Conservation (phyloP, 2,888 invertebrate species). For the Notodonta dromedarius region DNA sequence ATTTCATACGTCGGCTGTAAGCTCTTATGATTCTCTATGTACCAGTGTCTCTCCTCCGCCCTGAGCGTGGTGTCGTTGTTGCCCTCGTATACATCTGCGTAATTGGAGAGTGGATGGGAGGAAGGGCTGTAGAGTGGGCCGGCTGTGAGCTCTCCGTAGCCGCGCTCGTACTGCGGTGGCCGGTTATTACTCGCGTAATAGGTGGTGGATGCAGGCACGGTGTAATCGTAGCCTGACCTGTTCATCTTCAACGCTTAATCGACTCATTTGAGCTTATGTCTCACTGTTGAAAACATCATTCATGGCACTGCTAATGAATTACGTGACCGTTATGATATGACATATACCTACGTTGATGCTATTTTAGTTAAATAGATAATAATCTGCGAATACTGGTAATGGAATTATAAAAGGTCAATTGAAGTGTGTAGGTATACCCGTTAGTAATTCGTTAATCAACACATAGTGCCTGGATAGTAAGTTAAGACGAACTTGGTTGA, state of each 20-base stretch:
- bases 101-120: conserved; percentile 76
- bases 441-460: conserved; percentile 26
- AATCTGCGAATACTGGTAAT: conserved; percentile 23
- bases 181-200: conserved; percentile 76
- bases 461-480: conserved; percentile 35
- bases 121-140: conserved; percentile 75
- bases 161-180: conserved; percentile 77
- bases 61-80: conserved; percentile 81
- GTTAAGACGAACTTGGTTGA: conserved; percentile 65
- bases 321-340: conserved; percentile 28
- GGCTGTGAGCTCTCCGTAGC: conserved; percentile 72
- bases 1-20: conserved; percentile 70
- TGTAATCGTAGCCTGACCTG: conserved; percentile 81
- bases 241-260: conserved; percentile 78
- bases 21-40: conserved; percentile 81
- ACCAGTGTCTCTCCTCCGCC: conserved; percentile 81
- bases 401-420: conserved; percentile 23
- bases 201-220: conserved; percentile 77
- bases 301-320: conserved; percentile 46
- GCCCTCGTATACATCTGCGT: conserved; percentile 81
- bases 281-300: conserved; percentile 54
- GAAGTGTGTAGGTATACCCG: conserved; percentile 14
- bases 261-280: conserved; percentile 78
- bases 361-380: conserved; percentile 41
- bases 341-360: conserved; percentile 52